A percentile compares a stretch with the other conserved stretches of the same genome.
phyloP scores from a whole-genome alignment of 92 coral and sea anemone genomes.

The Porites evermanni region DNA sequence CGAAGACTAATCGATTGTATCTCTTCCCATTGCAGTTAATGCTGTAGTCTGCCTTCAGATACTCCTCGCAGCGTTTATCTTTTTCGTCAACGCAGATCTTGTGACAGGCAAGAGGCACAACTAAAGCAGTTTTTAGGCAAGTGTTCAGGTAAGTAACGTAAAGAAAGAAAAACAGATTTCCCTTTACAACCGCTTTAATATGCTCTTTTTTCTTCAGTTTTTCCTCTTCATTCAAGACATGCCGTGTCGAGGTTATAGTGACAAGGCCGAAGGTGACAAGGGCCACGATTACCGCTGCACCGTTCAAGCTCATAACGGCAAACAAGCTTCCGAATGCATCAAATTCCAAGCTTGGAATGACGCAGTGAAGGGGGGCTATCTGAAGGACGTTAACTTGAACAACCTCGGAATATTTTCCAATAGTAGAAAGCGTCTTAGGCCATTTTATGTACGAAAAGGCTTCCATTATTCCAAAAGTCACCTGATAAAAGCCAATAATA shows the following conservation, averaged over 20 bases:
- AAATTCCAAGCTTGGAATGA: not conserved
- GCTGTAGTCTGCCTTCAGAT: too few species aligned
- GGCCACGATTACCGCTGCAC: not conserved
- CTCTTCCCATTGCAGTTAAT: too few species aligned
- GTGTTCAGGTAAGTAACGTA: not conserved
- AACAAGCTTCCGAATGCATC: not conserved
- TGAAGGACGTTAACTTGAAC: not conserved
- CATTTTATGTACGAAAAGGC: not conserved
- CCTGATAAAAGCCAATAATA: not conserved
- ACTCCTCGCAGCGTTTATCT: too few species aligned
- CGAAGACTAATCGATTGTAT: too few species aligned
- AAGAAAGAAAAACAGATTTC: not conserved
- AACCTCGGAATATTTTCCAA: not conserved
- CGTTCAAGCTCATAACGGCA: not conserved
- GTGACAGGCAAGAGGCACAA: not conserved
- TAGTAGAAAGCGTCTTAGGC: not conserved
- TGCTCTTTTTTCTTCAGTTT: not conserved
- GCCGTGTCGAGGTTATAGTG: not conserved
- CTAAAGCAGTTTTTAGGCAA: not conserved
- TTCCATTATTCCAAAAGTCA: not conserved
- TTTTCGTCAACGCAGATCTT: too few species aligned
- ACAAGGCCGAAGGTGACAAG: not conserved
- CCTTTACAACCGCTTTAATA: not conserved
- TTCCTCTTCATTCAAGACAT: not conserved
- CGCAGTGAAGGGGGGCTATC: not conserved